These are phyloP conservation scores for Diloba caeruleocephala DNA, from an alignment of 2,888 invertebrate species.

Conservation along the genomic window DNA sequence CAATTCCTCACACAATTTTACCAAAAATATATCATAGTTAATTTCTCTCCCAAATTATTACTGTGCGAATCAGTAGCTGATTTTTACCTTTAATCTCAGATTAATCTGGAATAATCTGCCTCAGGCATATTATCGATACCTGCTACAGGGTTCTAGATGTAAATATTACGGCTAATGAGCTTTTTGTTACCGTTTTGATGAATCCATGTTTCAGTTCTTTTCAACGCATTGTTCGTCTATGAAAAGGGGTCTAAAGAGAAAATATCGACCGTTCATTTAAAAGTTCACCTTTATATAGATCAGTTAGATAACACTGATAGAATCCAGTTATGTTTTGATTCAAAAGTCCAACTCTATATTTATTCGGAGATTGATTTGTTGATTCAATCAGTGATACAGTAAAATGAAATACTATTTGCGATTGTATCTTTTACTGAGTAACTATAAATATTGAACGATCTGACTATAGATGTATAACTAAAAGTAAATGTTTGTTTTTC, in stretches of 20 bases:
- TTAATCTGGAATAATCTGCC: slow-evolving; percentile 1
- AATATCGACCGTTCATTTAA: slow-evolving; percentile 3
- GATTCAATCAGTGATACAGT: background rate
- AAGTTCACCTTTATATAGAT: slow-evolving; percentile 7
- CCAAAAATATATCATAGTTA: no score
- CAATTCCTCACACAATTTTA: no score
- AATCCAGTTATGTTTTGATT: slow-evolving; percentile 19
- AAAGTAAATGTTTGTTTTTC: background rate
- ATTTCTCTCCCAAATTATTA: no score
- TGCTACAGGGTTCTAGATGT: no score
- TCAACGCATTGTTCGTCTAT: slow-evolving; percentile 16
- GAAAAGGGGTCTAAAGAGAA: slow-evolving; percentile 17
- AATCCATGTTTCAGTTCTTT: slow-evolving; percentile 10
- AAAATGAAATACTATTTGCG: slow-evolving; percentile 1
- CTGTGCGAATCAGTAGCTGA: background rate
- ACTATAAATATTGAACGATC: background rate
- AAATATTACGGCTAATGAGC: slow-evolving; percentile 7
- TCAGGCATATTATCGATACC: background rate
- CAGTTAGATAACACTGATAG: background rate
- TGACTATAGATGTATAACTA: background rate
- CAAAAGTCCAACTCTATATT: slow-evolving; percentile 10
- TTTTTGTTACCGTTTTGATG: slow-evolving; percentile 3
- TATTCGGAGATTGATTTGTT: background rate
- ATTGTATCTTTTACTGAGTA: background rate
- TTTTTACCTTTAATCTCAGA: background rate